These are phyloP conservation scores for Ladona fulva DNA, from an alignment of 1,140 invertebrate genomes.

Conservation along the genomic window DNA sequence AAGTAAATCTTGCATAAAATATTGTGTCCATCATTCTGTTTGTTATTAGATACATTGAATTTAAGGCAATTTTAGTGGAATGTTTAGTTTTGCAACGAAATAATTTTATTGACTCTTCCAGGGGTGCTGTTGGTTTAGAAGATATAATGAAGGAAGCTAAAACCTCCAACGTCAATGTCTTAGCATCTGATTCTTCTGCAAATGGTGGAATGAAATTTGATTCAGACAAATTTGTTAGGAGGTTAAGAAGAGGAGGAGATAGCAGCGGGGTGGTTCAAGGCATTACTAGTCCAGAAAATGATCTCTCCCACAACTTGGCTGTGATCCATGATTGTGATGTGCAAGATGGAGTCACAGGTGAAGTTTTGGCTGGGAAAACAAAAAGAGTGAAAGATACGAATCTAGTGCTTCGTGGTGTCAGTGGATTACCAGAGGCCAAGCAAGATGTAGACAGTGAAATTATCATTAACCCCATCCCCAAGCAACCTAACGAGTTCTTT, in stretches of 20 bases:
- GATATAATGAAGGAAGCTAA: conserved; percentile 55
- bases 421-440: neutral
- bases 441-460: neutral
- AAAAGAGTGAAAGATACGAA: conserved; percentile 44
- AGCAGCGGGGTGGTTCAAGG: neutral
- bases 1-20: too few relatives aligned
- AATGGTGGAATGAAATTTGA: conserved; percentile 49
- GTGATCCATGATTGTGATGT: conserved; percentile 39
- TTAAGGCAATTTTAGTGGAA: too few relatives aligned
- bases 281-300: conserved; percentile 30
- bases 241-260: neutral
- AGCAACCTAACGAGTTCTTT: conserved; percentile 33
- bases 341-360: conserved; percentile 31
- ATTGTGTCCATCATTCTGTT: too few relatives aligned
- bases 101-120: neutral
- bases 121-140: conserved; percentile 33
- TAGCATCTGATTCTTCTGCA: conserved; percentile 39
- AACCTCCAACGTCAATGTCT: conserved; percentile 54
- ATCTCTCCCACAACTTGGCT: conserved; percentile 36
- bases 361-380: neutral
- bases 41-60: too few relatives aligned
- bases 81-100: too few relatives aligned
- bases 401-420: conserved; percentile 25
- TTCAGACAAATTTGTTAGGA: conserved; percentile 46
- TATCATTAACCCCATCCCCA: neutral